Evolutionary conservation across 2,888 invertebrate species (phyloP), one percentile per base, ranked within the genome.

Genomic region (Pantelozetes paolii): DNA sequence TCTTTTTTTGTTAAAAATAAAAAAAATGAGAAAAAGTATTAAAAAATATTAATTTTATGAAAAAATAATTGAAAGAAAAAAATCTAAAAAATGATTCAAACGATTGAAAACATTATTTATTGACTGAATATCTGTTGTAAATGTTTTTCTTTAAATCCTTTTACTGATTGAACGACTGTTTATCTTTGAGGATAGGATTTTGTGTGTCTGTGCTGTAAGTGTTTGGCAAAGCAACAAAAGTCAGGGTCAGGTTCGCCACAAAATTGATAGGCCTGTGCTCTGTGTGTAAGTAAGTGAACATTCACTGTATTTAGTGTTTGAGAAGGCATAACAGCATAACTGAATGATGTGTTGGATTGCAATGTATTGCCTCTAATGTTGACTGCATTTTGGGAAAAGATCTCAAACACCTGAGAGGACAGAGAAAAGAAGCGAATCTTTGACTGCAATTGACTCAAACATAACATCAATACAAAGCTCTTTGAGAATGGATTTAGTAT

Each of bases 111-210:
- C 8, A 20, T 9, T 18, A 59, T 59, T 28, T 59, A 30, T 59
- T 59, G 30, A 59, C 3, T 30, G 54, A 26, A 20, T 64, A 18
- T 64, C 15, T 64, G 59, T 3, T 59, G 15, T 18, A 64, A 64
- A 64, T 36, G 64, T 36, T 64, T 64, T 64, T 13, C n/a, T 64
- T 36, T 64, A 36, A 64, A 64, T 36, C 36, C 64, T 13, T 64
- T 32, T 20, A 32, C 36, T 20, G 11, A 64, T 64, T 64, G 64
- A 40, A 64, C 26, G 36, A 64, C 36, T 64, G 64, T 64, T 64
- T 64, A 64, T 64, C 64, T 64, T 64, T 36, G 64, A 64, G 64
- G 64, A 64, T 64, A 64, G 64, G 64, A 64, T 64, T 64, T 59
- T 59, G 28, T 59, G 15, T 59, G 59, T 59, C 59, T 59, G 59